A percentile compares a stretch with the other conserved stretches of the same genome.
Conservation (phyloP, 2,113 vertebrate species). For the Colius striatus region DNA sequence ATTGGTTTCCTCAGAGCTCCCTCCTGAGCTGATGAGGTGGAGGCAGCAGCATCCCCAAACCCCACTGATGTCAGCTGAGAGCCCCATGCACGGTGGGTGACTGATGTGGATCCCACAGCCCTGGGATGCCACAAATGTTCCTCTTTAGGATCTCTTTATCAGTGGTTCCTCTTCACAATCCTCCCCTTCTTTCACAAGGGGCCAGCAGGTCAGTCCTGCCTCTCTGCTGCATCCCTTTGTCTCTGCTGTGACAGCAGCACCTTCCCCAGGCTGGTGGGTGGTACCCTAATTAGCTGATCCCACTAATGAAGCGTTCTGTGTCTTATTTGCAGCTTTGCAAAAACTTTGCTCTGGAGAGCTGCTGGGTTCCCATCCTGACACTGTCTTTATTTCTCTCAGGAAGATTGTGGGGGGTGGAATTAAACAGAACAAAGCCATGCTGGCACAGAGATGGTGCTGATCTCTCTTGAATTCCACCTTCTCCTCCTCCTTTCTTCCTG, state of each 20-base stretch:
- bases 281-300: background rate
- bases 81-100: background rate
- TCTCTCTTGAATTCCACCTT: background rate
- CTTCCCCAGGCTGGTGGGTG: rapidly evolving
- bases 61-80: background rate
- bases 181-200: rapidly evolving
- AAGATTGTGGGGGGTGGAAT: background rate
- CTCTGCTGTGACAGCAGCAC: background rate
- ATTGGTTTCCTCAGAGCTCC: rapidly evolving
- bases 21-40: rapidly evolving
- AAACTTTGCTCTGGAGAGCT: background rate
- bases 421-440: background rate
- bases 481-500: background rate
- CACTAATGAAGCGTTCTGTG: background rate
- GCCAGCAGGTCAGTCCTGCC: background rate
- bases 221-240: background rate
- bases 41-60: rapidly evolving
- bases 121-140: background rate
- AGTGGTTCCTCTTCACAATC: background rate
- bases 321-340: background rate
- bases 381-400: background rate
- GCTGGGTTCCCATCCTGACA: background rate
- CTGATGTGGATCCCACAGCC: rapidly evolving
- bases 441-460: background rate
- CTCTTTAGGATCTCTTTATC: background rate